A percentile compares a stretch with the other conserved stretches of the same genome.
Conservation (phyloP, 2,888 invertebrate genomes). For the Urechis unicinctus region DNA sequence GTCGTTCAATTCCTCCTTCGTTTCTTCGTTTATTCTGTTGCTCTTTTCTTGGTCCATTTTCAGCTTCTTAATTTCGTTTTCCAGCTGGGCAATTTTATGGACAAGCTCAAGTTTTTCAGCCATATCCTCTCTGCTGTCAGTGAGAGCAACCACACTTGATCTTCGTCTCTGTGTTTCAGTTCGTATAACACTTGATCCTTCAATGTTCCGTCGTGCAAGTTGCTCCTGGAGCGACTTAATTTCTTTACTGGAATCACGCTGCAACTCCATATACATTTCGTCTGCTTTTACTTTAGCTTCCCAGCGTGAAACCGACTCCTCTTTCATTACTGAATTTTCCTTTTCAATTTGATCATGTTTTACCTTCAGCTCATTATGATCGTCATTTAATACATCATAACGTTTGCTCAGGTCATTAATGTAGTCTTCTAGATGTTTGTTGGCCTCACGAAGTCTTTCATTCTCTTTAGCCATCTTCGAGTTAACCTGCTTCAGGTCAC, state of each 20-base stretch:
- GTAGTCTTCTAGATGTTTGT: background rate
- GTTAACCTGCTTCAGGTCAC: background rate
- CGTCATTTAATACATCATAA: background rate
- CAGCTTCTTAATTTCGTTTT: background rate
- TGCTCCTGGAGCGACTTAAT: background rate
- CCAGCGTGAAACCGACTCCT: background rate
- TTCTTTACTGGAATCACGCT: background rate
- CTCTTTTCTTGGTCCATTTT: background rate
- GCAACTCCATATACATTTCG: background rate
- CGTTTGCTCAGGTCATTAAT: background rate
- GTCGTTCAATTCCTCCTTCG: background rate
- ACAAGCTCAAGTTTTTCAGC: no score
- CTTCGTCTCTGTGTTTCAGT: background rate
- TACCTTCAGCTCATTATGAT: background rate
- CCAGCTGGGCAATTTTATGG: background rate
- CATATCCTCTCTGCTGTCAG: no score
- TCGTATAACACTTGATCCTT: background rate
- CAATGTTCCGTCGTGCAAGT: background rate
- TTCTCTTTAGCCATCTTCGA: background rate
- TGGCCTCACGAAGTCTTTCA: background rate
- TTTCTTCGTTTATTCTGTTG: background rate
- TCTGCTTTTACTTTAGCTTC: background rate
- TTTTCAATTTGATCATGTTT: background rate
- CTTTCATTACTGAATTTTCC: background rate
- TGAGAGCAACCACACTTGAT: no score